Conservation (phyloP, 1,140 invertebrate species). For the Periplaneta americana region DNA sequence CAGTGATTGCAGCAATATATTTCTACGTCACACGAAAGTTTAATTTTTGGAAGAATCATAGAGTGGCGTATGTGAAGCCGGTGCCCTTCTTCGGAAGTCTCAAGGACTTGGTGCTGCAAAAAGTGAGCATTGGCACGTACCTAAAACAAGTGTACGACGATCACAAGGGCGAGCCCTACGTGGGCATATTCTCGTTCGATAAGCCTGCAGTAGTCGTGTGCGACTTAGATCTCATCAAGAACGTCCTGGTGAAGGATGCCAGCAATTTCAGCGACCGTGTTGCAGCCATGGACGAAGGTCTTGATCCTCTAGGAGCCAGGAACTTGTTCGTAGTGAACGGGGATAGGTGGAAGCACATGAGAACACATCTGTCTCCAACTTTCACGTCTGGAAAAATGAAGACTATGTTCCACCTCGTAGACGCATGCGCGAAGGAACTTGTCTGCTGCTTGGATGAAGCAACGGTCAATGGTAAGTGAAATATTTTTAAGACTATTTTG, state of each 20-base stretch:
- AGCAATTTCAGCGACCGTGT: slow-evolving; percentile 32
- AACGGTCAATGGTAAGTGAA: background rate
- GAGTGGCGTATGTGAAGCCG: too few relatives aligned
- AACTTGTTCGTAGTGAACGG: background rate
- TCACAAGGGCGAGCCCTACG: background rate
- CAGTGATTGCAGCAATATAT: too few relatives aligned
- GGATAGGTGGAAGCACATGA: slow-evolving; percentile 39
- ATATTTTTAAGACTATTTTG: too few relatives aligned
- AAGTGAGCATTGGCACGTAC: background rate
- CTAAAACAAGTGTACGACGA: background rate
- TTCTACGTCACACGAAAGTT: too few relatives aligned
- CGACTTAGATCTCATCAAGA: slow-evolving; percentile 39
- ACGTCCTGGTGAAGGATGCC: slow-evolving; percentile 43
- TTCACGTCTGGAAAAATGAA: slow-evolving; percentile 48
- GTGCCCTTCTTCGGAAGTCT: too few relatives aligned
- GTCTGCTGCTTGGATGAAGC: background rate
- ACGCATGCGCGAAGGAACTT: slow-evolving; percentile 18
- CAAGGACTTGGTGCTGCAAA: slow-evolving; percentile 8
- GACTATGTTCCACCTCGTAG: slow-evolving; percentile 32
- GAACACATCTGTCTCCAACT: slow-evolving; percentile 43
- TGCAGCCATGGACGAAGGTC: slow-evolving; percentile 7
- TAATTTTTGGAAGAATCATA: too few relatives aligned
- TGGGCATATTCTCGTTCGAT: background rate
- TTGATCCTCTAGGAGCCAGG: background rate
- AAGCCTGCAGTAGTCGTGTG: slow-evolving; percentile 32